phyloP scores from a whole-genome alignment of 1,140 invertebrate species.

The Aricia agestis region DNA sequence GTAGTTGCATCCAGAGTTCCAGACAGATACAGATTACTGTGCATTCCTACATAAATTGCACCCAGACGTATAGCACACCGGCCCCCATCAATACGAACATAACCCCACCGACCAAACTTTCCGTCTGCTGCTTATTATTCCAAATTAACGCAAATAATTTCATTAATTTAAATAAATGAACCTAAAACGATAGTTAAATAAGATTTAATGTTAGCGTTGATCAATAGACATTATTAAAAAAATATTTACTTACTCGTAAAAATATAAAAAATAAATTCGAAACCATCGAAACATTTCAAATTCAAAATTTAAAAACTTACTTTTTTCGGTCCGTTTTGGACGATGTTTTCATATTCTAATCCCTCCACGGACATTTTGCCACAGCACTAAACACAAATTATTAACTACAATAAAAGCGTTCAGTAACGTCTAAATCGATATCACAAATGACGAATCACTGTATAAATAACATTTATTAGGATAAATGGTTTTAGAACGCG shows the following conservation, averaged over 20 bases:
- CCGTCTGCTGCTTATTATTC: neutral
- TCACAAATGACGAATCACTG: slow-evolving; percentile 47
- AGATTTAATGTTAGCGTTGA: neutral
- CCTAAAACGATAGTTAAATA: too few species aligned
- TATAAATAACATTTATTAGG: slow-evolving; percentile 49
- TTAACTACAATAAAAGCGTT: slow-evolving; percentile 36
- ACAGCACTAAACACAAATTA: slow-evolving; percentile 39
- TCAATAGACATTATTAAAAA: neutral
- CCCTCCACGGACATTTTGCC: slow-evolving; percentile 72
- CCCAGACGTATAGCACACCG: neutral
- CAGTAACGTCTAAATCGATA: slow-evolving; percentile 17
- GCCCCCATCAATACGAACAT: neutral
- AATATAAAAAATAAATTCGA: neutral
- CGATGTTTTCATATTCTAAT: slow-evolving; percentile 75
- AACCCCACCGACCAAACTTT: neutral
- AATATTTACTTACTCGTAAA: neutral
- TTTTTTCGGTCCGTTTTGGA: slow-evolving; percentile 77
- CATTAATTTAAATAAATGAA: neutral
- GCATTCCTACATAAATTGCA: neutral
- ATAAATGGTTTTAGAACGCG: slow-evolving; percentile 47
- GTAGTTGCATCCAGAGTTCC: neutral
- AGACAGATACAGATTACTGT: too few species aligned
- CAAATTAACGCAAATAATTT: neutral
- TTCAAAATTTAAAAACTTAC: slow-evolving; percentile 48
- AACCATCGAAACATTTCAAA: neutral